Evolutionary conservation across 2,888 invertebrate species (phyloP).

Genomic region (Epinotia nisella): DNA sequence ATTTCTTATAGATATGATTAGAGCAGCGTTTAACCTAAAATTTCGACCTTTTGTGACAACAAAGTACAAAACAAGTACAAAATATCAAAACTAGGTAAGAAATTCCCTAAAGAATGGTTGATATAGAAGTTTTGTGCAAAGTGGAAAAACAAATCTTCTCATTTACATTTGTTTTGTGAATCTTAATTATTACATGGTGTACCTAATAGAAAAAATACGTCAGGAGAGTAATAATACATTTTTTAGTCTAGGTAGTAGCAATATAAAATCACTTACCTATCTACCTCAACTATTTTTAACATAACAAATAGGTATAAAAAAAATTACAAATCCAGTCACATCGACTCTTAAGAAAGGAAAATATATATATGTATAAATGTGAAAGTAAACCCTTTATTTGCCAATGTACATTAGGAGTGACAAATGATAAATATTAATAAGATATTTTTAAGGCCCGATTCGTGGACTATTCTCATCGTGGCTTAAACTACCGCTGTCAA

Average conservation of each 20-base stretch:
- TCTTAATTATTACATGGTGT: background rate
- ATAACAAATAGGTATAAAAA: background rate
- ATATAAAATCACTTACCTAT: background rate
- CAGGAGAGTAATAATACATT: background rate
- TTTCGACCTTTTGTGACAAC: background rate
- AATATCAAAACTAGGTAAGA: background rate
- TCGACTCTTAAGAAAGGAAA: no score
- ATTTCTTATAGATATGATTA: background rate
- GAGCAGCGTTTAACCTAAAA: background rate
- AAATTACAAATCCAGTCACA: no score
- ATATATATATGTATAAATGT: no score
- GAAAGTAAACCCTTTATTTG: slow-evolving; percentile 15
- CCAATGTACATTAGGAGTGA: background rate
- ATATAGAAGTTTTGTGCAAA: background rate
- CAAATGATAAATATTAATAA: background rate
- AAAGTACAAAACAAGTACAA: background rate
- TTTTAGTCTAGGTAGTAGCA: no score
- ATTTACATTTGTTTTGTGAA: background rate
- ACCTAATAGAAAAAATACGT: background rate
- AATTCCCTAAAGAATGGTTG: background rate
- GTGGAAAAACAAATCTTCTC: background rate
- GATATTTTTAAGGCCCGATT: background rate
- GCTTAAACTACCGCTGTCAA: background rate
- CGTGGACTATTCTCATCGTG: background rate
- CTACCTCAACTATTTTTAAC: background rate